These are phyloP conservation scores for Parascotia fuliginaria DNA, from an alignment of 2,888 invertebrate genomes.

Conservation along the genomic window DNA sequence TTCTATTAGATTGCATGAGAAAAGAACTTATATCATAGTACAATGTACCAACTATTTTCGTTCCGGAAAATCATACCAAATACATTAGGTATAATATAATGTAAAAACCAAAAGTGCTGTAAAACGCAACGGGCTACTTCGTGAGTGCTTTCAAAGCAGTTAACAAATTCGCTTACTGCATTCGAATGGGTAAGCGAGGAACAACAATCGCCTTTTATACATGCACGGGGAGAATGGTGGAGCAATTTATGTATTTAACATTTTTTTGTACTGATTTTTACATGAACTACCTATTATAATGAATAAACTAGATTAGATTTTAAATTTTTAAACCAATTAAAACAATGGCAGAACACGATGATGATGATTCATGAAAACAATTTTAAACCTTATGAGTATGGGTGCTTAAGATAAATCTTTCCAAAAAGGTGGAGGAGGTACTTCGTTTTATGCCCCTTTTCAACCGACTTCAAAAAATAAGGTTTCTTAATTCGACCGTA, in stretches of 20 bases:
- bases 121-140: conserved; percentile 15
- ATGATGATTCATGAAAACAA: too few species aligned
- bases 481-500: too few species aligned
- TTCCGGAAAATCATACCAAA: too few species aligned
- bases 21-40: too few species aligned
- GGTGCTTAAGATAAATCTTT: too few species aligned
- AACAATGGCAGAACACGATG: too few species aligned
- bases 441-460: too few species aligned
- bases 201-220: conserved; percentile 41
- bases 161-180: conserved; percentile 35
- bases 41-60: too few species aligned
- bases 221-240: conserved; percentile 19
- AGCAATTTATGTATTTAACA: conserved; percentile 29
- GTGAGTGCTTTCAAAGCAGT: conserved; percentile 35
- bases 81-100: conserved; percentile 16
- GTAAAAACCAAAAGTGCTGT: conserved; percentile 25
- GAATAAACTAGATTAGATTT: not conserved
- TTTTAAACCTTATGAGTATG: too few species aligned
- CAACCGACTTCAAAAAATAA: too few species aligned
- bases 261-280: conserved; percentile 12
- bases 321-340: not conserved
- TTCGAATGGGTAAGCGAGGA: conserved; percentile 23
- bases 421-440: too few species aligned
- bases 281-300: not conserved
- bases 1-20: too few species aligned